phyloP scores from a whole-genome alignment of 2,888 invertebrate genomes.

The Idaea biselata region DNA sequence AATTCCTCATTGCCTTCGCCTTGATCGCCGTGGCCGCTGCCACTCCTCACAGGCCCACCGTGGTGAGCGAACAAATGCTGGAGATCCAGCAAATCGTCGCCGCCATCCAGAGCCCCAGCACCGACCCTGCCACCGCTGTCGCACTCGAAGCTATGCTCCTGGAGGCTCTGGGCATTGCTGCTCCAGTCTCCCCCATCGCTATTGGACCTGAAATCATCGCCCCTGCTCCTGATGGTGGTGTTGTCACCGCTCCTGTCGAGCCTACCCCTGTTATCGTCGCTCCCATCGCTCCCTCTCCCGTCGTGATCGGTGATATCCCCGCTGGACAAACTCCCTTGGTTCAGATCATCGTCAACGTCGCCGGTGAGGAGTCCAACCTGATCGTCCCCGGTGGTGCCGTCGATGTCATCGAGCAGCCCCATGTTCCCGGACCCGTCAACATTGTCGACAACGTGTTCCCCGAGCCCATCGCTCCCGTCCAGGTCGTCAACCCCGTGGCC shows the following conservation, averaged over 20 bases:
- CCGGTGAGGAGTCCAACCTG: conserved; percentile 26
- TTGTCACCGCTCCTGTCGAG: conserved; percentile 43
- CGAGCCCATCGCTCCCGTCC: conserved; percentile 10
- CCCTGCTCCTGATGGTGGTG: conserved; percentile 42
- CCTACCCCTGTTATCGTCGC: conserved; percentile 16
- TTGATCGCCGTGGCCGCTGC: conserved; percentile 55
- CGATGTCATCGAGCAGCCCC: conserved; percentile 6
- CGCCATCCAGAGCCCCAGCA: conserved; percentile 52
- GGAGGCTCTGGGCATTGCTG: conserved; percentile 18
- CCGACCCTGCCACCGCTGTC: conserved; percentile 32
- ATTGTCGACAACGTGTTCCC: conserved; percentile 15
- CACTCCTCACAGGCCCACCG: conserved; percentile 37
- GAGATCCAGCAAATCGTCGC: conserved; percentile 47
- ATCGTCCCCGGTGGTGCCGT: conserved; percentile 20
- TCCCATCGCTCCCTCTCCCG: conserved; percentile 20
- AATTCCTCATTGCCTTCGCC: conserved; percentile 56
- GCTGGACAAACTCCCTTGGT: conserved; percentile 33
- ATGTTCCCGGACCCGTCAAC: conserved; percentile 19
- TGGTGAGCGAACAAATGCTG: conserved; percentile 26
- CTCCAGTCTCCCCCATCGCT: conserved; percentile 21
- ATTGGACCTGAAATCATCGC: conserved; percentile 31
- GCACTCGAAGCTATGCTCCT: conserved; percentile 28
- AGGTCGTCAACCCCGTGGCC: conserved; percentile 9
- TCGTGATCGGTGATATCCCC: conserved; percentile 20
- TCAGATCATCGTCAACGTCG: conserved; percentile 46